A percentile compares a stretch with the other conserved stretches of the same genome.
Conservation (phyloP, 2,113 vertebrate species). For the Piprites chloris region DNA sequence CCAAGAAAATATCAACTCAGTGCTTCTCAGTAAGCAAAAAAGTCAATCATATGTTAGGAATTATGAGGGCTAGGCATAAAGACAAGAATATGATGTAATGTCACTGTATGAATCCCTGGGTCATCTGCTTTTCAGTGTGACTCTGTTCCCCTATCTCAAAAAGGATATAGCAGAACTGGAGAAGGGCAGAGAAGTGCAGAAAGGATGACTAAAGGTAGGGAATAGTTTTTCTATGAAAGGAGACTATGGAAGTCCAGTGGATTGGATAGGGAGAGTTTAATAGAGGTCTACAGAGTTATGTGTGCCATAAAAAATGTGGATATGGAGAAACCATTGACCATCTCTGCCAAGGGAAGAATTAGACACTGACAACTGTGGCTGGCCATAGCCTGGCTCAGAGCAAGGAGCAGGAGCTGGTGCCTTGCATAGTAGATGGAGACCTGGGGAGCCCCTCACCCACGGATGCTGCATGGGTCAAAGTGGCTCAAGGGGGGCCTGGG, state of each 20-base stretch:
- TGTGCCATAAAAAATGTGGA: not conserved
- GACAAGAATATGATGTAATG: not conserved
- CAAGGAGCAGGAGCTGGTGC: not conserved
- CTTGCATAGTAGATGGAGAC: not conserved
- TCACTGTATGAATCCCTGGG: not conserved
- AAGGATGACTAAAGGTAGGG: not conserved
- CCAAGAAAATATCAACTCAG: not conserved
- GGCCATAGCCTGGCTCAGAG: not conserved
- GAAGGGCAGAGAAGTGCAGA: not conserved
- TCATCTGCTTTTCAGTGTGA: not conserved
- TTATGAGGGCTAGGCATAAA: not conserved
- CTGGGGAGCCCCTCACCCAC: accelerated
- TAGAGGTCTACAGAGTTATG: accelerated
- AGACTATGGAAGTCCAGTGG: not conserved
- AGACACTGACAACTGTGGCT: not conserved
- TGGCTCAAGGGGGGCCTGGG: not conserved
- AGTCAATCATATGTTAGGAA: not conserved
- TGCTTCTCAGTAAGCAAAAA: not conserved
- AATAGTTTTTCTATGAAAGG: not conserved
- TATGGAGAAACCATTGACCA: not conserved
- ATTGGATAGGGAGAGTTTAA: not conserved
- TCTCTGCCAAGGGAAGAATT: not conserved
- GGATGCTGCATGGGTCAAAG: not conserved
- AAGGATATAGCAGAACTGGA: not conserved
- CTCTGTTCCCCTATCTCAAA: not conserved